A percentile compares a stretch with the other conserved stretches of the same genome.
These are phyloP conservation scores for Ctenoplectra terminalis DNA, from an alignment of 1,140 invertebrate species.

Conservation along the genomic window DNA sequence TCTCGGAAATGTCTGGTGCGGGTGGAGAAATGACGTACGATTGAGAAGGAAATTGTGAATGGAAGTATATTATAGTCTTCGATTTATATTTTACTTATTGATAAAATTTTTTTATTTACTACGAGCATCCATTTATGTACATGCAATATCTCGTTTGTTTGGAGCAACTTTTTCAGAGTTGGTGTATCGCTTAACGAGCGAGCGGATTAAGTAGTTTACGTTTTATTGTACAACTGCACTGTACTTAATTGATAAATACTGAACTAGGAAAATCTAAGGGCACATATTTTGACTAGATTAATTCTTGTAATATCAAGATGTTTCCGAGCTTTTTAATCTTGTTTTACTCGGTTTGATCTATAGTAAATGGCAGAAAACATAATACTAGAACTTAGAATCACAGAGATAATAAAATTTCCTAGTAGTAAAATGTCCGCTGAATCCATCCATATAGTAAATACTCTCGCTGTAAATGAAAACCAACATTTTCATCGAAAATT, in stretches of 20 bases:
- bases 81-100: neutral
- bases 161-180: neutral
- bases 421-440: conserved; percentile 82
- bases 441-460: conserved; percentile 83
- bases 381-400: conserved; percentile 78
- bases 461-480: conserved; percentile 76
- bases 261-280: neutral
- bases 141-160: neutral
- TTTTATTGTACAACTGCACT: neutral
- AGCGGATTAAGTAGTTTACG: neutral
- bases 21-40: neutral
- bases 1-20: neutral
- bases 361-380: conserved; percentile 79
- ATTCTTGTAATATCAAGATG: neutral
- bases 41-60: neutral
- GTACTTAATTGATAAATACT: neutral
- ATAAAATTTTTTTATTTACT: conserved; percentile 28
- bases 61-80: too few relatives aligned
- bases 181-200: neutral
- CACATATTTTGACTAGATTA: conserved; percentile 19
- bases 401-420: conserved; percentile 80
- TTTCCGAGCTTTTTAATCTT: conserved; percentile 57
- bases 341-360: conserved; percentile 66
- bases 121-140: neutral
- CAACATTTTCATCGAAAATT: neutral